Evolutionary conservation across 2,797 vertebrate species (phyloP).

Genomic region (Lepus townsendii): DNA sequence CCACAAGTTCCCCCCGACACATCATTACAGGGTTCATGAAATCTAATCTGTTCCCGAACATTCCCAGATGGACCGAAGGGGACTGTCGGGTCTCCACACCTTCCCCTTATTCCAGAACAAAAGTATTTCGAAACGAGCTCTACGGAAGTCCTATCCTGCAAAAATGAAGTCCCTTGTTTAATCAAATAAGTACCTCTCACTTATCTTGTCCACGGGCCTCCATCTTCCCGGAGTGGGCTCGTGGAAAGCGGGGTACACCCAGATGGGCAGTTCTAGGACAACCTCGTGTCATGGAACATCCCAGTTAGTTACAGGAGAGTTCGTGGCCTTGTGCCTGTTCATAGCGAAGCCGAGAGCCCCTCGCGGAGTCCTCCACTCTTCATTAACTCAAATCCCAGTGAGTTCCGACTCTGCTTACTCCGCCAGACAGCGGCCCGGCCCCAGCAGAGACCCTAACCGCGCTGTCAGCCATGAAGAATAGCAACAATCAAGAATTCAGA

Average conservation of each 20-base stretch:
- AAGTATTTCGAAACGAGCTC: conserved; percentile 37
- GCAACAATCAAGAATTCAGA: conserved; percentile 74
- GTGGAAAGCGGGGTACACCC: not conserved
- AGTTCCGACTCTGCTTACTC: conserved; percentile 40
- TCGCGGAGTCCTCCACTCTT: conserved; percentile 53
- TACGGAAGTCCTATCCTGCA: conserved; percentile 34
- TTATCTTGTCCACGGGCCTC: conserved; percentile 63
- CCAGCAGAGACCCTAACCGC: not conserved
- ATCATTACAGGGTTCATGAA: not conserved
- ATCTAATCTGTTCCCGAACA: conserved; percentile 25
- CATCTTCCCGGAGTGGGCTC: not conserved
- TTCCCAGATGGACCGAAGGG: conserved; percentile 2
- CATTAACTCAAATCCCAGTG: conserved; percentile 60
- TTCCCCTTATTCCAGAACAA: conserved; percentile 32
- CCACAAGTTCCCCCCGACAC: not conserved
- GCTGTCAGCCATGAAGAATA: conserved; percentile 73
- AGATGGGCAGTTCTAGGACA: not conserved
- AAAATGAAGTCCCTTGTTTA: conserved; percentile 66
- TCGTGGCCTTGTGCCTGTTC: conserved; percentile 55
- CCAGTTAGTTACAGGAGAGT: conserved; percentile 43
- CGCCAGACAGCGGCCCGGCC: conserved; percentile 16
- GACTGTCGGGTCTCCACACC: not conserved
- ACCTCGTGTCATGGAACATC: not conserved
- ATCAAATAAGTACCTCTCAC: conserved; percentile 71
- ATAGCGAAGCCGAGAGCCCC: conserved; percentile 12